Base-by-base conservation (phyloP, 1,140 invertebrate genomes). In the Brachionus angularis region DNA sequence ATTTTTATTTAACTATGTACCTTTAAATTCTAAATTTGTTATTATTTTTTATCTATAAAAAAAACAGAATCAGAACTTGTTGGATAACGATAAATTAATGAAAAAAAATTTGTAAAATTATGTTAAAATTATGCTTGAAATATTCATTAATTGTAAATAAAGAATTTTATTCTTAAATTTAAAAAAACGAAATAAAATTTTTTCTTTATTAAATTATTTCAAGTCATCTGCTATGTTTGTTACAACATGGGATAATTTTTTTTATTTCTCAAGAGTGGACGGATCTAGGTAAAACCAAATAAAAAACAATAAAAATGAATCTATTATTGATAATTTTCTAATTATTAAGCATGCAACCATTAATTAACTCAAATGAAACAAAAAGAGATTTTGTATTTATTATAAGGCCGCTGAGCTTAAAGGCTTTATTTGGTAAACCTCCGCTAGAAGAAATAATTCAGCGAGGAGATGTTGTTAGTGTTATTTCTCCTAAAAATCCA, bases 301-400 rank as follows among this genome's bases (percentile, higher is more conserved):
- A 31, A 31, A 42, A 2, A 14, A 25, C 5, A 31, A 7, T 34
- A 25, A 18, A 58, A 27, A 16, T 12, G 34, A 61, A 8, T 14
- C 25, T 39, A 12, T 36, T 61, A 21, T 5, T n/a, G 18, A 46
- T 34, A 16, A 34, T 29, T 33, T 67, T 34, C 1, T 44, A 29
- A 42, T 16, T 42, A 47, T 47, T 34, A n/a, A 67, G 62, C 18
- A 67, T 67, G 62, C 47, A 50, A 23, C 62, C 62, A 14, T 47
- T 50, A 16, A 50, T 67, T 18, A 67, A 67, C 29, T 8, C 25
- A 34, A 21, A 67, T 31, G 21, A 49, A 12, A 34, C 18, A 7
- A 67, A 50, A 67, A 67, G 29, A 31, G 62, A 67, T 29, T 67
- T 67, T 50, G 62, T 67, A 10, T 67, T 67, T 25, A 50, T 67